phyloP scores from a whole-genome alignment of 2,113 vertebrate genomes.

The Nesoenas mayeri region DNA sequence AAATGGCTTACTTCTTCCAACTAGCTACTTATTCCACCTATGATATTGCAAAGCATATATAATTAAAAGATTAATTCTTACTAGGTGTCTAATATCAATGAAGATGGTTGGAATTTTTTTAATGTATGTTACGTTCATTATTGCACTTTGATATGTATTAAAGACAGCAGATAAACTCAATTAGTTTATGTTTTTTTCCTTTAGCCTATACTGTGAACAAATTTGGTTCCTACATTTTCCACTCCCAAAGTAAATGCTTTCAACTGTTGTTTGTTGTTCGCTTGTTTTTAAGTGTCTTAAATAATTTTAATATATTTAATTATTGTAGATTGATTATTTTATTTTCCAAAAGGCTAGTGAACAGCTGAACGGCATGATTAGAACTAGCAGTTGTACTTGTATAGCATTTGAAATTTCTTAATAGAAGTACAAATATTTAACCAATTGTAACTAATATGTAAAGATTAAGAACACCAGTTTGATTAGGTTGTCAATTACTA shows the following conservation, averaged over 20 bases:
- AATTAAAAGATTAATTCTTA: background rate
- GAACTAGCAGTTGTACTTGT: background rate
- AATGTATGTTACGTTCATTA: background rate
- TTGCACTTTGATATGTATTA: background rate
- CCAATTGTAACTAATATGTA: background rate
- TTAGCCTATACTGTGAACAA: background rate
- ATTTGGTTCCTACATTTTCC: background rate
- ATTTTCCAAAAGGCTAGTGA: background rate
- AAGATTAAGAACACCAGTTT: background rate
- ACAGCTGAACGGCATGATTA: background rate
- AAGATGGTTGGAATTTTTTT: background rate
- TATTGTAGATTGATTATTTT: background rate
- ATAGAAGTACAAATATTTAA: background rate
- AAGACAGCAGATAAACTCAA: background rate
- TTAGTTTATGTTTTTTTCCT: background rate
- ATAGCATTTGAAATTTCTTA: background rate
- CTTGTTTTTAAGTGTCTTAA: background rate
- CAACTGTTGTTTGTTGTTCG: rapidly evolving
- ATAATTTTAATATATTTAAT: background rate
- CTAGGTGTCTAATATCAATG: background rate
- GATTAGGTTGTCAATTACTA: background rate
- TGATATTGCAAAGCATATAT: background rate
- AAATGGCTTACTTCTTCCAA: background rate
- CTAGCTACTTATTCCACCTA: rapidly evolving
- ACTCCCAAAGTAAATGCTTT: background rate